Conservation (phyloP, 2,113 vertebrate species). For the Archilochus colubris region DNA sequence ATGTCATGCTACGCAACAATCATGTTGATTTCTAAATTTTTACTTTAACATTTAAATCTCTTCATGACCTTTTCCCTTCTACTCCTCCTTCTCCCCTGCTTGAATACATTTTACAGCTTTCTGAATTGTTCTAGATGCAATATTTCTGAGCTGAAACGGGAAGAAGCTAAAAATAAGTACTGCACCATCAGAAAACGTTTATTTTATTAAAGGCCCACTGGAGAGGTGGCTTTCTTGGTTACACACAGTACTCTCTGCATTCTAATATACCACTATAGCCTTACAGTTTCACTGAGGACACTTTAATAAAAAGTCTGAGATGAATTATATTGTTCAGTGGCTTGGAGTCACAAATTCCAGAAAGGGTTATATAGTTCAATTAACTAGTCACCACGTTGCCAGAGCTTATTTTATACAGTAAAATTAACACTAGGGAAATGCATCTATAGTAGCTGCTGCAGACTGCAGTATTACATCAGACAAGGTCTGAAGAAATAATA, state of each 20-base stretch:
- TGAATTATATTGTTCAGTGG: slow-evolving; percentile 49
- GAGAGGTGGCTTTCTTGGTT: slow-evolving; percentile 47
- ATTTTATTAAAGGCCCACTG: slow-evolving; percentile 56
- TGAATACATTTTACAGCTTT: slow-evolving; percentile 36
- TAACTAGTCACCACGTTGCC: slow-evolving; percentile 30
- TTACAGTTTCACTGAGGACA: not conserved
- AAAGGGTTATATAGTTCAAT: slow-evolving; percentile 58
- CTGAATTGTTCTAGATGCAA: slow-evolving; percentile 48
- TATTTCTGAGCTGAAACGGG: slow-evolving; percentile 41
- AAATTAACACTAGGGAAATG: slow-evolving; percentile 27
- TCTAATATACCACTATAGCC: slow-evolving; percentile 15
- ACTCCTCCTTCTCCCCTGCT: slow-evolving; percentile 13
- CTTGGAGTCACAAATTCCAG: slow-evolving; percentile 54
- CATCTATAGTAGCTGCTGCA: slow-evolving; percentile 6
- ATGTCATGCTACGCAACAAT: slow-evolving; percentile 50
- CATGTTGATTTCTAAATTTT: slow-evolving; percentile 43
- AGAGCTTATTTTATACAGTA: slow-evolving; percentile 15
- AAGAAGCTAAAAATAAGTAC: slow-evolving; percentile 55
- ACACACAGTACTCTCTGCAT: slow-evolving; percentile 1
- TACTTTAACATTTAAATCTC: slow-evolving; percentile 53
- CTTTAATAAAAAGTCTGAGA: slow-evolving; percentile 51
- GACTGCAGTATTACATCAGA: not conserved
- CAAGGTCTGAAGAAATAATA: not conserved
- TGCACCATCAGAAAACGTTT: slow-evolving; percentile 47
- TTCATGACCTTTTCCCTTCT: slow-evolving; percentile 47